A percentile compares a stretch with the other conserved stretches of the same genome.
These are phyloP conservation scores for Heliconius cydno DNA, from an alignment of 2,888 invertebrate species.

Conservation along the genomic window DNA sequence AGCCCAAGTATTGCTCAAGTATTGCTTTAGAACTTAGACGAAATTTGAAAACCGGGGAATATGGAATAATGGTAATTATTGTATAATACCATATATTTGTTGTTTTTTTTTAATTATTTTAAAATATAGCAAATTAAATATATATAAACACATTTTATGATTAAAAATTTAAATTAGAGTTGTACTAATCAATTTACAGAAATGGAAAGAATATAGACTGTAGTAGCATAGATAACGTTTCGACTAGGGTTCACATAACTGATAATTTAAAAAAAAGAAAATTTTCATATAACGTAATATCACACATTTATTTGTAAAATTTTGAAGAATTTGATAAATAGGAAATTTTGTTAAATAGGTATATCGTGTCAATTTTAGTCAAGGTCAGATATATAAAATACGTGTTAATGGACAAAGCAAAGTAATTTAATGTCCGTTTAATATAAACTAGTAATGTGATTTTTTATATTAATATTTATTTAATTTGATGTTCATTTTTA, in stretches of 20 bases:
- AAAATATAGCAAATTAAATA: background rate
- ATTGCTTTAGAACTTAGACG: slow-evolving; percentile 81
- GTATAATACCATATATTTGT: background rate
- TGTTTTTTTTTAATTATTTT: background rate
- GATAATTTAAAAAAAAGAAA: background rate
- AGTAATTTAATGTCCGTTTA: background rate
- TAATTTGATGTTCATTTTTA: slow-evolving; percentile 43
- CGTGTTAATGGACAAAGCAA: background rate
- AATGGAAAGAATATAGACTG: background rate
- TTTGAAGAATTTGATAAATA: background rate
- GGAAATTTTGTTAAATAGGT: background rate
- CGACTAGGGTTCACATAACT: slow-evolving; percentile 6
- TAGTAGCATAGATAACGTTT: background rate
- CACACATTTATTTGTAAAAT: background rate
- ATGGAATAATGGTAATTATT: slow-evolving; percentile 72
- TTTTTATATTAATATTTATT: background rate
- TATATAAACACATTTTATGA: background rate
- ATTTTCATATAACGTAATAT: too few relatives aligned
- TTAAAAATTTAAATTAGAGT: background rate
- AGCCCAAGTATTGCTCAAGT: slow-evolving; percentile 83
- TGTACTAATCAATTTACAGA: background rate
- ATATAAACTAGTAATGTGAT: background rate
- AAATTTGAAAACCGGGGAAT: slow-evolving; percentile 55
- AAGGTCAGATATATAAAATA: background rate
- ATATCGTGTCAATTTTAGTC: background rate